Percentiles rank a stretch among this genome's conserved stretches.
These are phyloP conservation scores for Patella ulyssiponensis DNA, from an alignment of 2,888 invertebrate genomes.

Conservation along the genomic window DNA sequence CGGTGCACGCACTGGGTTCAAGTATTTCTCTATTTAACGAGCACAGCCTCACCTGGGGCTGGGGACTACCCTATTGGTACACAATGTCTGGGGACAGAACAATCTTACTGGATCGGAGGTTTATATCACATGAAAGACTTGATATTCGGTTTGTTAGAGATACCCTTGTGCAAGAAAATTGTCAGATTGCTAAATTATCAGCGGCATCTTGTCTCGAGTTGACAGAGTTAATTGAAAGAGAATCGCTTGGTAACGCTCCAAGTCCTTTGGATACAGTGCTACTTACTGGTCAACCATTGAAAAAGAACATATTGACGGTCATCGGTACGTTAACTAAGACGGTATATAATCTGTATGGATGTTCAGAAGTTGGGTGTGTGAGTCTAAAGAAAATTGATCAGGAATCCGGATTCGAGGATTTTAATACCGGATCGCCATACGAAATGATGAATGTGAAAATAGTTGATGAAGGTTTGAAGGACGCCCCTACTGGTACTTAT, in stretches of 20 bases:
- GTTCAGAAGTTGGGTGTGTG: not conserved
- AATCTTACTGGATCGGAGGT: not conserved
- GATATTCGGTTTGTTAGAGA: not conserved
- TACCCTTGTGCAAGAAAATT: not conserved
- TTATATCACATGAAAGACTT: not conserved
- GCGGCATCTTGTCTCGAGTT: not conserved
- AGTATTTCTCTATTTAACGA: not conserved
- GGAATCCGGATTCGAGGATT: constrained; percentile 25
- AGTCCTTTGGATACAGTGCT: not conserved
- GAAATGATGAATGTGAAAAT: constrained; percentile 22
- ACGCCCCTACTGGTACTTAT: not conserved
- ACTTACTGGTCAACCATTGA: not conserved
- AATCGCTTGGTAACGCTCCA: not conserved
- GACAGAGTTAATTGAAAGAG: not conserved
- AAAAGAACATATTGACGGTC: not conserved
- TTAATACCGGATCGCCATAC: constrained; percentile 17
- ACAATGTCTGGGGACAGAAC: not conserved
- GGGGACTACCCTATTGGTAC: not conserved
- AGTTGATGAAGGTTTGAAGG: constrained; percentile 22
- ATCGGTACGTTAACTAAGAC: not conserved
- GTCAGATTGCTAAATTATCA: not conserved
- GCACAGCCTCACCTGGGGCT: not conserved
- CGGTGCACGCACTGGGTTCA: not conserved
- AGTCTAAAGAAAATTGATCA: not conserved
- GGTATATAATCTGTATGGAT: not conserved